Conservation (phyloP, 2,797 vertebrate genomes). For the Mus caroli region DNA sequence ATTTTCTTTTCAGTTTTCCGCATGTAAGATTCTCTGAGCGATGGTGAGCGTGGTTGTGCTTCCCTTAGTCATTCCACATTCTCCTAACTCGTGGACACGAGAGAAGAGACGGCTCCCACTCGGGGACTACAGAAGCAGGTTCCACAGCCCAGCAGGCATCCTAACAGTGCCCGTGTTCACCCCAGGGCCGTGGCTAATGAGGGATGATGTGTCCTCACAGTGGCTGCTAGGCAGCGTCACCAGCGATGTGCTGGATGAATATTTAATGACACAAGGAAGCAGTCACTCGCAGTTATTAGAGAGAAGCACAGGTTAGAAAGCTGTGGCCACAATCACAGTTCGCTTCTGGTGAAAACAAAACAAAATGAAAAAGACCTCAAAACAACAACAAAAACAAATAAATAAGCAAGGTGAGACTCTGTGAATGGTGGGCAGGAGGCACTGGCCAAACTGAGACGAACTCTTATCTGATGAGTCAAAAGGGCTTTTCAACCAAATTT, state of each 20-base stretch:
- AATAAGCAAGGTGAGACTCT: not conserved
- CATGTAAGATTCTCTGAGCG: not conserved
- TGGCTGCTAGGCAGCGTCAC: not conserved
- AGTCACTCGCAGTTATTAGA: slow-evolving; percentile 28
- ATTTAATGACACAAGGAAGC: slow-evolving; percentile 1
- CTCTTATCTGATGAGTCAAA: not conserved
- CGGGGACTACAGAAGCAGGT: not conserved
- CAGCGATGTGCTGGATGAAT: not conserved
- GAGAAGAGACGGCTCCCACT: not conserved
- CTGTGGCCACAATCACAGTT: not conserved
- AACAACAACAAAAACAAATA: not conserved
- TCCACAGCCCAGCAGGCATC: not conserved
- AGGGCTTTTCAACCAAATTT: not conserved
- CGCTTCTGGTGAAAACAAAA: not conserved
- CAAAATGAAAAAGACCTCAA: not conserved
- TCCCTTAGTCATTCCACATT: not conserved
- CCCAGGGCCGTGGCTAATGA: not conserved
- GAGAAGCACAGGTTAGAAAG: not conserved
- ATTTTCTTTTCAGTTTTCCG: not conserved
- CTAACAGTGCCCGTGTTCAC: fast-evolving
- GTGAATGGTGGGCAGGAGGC: not conserved
- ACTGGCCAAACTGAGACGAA: not conserved
- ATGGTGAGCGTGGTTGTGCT: not conserved
- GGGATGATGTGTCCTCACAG: not conserved
- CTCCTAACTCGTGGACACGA: not conserved